Percentiles rank a stretch among this genome's conserved stretches.
Conservation (phyloP, 2,113 vertebrate species). For the Pterophyllum scalare region DNA sequence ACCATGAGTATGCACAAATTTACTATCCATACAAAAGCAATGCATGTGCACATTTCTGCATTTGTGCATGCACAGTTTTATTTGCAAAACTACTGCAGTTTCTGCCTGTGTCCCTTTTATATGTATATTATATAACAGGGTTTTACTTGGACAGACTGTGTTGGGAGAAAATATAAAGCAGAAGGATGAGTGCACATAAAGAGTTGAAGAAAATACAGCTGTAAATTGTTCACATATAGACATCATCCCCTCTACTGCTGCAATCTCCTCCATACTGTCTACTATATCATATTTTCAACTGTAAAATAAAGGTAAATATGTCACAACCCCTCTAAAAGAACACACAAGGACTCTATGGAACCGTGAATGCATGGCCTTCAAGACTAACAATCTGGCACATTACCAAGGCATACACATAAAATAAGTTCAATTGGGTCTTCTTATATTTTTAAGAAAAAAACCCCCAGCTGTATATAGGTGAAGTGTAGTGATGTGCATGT, state of each 20-base stretch:
- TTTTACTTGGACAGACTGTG: not conserved
- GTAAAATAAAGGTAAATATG: not conserved
- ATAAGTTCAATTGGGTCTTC: not conserved
- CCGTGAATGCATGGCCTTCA: not conserved
- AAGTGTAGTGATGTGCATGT: not conserved
- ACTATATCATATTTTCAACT: not conserved
- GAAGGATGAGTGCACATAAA: not conserved
- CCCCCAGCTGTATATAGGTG: slow-evolving; percentile 11
- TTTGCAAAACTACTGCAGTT: not conserved
- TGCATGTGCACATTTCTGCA: not conserved
- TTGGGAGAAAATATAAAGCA: not conserved
- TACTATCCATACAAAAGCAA: not conserved
- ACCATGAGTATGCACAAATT: not conserved
- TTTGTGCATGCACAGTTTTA: not conserved
- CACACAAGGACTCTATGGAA: not conserved
- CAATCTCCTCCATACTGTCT: not conserved
- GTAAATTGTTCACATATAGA: not conserved
- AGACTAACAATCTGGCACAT: not conserved
- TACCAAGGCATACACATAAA: not conserved
- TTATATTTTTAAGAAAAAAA: slow-evolving; percentile 4
- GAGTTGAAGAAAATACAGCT: not conserved
- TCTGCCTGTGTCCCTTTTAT: not conserved
- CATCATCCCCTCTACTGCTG: not conserved
- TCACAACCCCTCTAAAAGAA: not conserved
- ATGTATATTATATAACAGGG: not conserved